Conservation (phyloP, 2,888 invertebrate genomes). For the Syrphus vitripennis region DNA sequence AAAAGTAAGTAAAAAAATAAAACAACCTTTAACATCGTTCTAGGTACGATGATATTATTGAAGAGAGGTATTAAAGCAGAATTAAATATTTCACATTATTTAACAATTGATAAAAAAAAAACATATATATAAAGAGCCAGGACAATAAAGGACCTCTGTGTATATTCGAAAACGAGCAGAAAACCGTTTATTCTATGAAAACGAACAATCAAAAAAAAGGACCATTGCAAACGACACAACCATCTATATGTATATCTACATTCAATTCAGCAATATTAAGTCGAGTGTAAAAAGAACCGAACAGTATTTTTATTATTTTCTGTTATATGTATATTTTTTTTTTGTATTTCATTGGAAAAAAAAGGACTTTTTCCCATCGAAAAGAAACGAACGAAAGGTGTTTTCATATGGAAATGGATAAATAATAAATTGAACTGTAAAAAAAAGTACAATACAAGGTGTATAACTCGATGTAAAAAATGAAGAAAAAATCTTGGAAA, state of each 20-base stretch:
- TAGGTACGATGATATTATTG: slow-evolving; percentile 12
- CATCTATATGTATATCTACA: not conserved
- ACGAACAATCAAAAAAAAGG: not conserved
- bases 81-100: slow-evolving; percentile 68
- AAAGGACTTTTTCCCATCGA: not conserved
- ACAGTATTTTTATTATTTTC: not conserved
- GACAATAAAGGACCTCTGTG: not conserved
- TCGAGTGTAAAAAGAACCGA: slow-evolving; percentile 45
- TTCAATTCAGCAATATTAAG: slow-evolving; percentile 14
- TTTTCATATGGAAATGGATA: slow-evolving; percentile 55
- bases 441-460: slow-evolving; percentile 13
- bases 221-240: not conserved
- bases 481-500: not conserved
- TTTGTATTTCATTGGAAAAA: not conserved
- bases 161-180: slow-evolving; percentile 16
- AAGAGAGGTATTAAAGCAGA: slow-evolving; percentile 58
- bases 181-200: slow-evolving; percentile 20
- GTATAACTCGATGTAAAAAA: not conserved
- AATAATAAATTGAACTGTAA: slow-evolving; percentile 57
- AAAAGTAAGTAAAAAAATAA: not conserved
- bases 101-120: slow-evolving; percentile 18
- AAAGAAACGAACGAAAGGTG: slow-evolving; percentile 10
- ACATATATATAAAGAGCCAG: not conserved
- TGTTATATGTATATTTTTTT: not conserved
- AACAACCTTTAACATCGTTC: slow-evolving; percentile 4